Evolutionary conservation across 2,888 invertebrate species (phyloP).

Genomic region (Stenoptilia bipunctidactyla): DNA sequence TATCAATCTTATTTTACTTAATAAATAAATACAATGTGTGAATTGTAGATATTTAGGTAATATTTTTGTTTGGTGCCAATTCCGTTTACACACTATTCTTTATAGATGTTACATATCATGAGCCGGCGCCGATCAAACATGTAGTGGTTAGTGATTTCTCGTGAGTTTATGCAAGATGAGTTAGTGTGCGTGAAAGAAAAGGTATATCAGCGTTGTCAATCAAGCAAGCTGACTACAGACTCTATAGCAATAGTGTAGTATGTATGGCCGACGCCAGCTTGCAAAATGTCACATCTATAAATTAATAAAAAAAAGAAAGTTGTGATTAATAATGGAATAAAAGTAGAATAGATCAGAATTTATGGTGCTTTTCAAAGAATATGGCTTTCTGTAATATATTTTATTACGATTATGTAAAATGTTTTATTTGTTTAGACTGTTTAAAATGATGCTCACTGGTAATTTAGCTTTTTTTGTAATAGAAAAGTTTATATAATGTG

Average conservation of each 20-base stretch:
- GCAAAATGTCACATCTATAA: constrained; percentile 53
- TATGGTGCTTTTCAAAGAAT: constrained; percentile 49
- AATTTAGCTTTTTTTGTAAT: constrained; percentile 20
- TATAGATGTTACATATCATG: too few relatives aligned
- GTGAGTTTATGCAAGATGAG: too few relatives aligned
- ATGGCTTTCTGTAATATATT: constrained; percentile 2
- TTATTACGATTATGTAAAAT: background rate
- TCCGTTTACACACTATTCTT: constrained; percentile 3
- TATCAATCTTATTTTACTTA: too few relatives aligned
- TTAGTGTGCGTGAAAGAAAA: too few relatives aligned
- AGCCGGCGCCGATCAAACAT: too few relatives aligned
- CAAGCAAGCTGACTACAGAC: too few relatives aligned
- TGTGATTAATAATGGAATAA: constrained; percentile 44
- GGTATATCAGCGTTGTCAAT: too few relatives aligned
- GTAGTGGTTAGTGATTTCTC: too few relatives aligned
- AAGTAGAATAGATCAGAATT: constrained; percentile 43
- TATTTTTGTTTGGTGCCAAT: constrained; percentile 47
- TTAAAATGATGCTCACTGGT: too few relatives aligned
- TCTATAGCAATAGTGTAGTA: too few relatives aligned
- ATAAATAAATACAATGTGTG: background rate
- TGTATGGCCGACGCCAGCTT: too few relatives aligned
- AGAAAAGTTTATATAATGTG: too few relatives aligned
- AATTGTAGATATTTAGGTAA: background rate
- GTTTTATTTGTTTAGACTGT: background rate
- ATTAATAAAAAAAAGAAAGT: constrained; percentile 53